Evolutionary conservation across 2,797 vertebrate genomes (phyloP), one percentile per base, ranked within the genome.

Genomic region (Dromococcyx pavoninus): DNA sequence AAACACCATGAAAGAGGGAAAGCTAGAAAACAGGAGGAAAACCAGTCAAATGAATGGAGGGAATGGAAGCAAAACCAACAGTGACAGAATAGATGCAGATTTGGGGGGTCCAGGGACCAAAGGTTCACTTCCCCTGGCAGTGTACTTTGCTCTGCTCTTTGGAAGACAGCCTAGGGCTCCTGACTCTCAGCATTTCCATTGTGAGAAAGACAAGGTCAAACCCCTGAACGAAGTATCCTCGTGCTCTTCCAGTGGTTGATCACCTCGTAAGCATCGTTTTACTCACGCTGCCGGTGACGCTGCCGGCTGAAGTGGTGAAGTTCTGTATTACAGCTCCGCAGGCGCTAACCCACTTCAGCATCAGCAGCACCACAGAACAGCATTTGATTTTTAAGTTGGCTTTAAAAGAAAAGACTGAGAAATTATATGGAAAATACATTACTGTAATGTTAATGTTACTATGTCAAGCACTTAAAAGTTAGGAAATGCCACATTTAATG

Each of bases 381-480:
- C 39, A n/a, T 73, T 86, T 3, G 3, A 21, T 79, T 76, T 71
- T 58, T 9, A 22, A 83, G 64, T 23, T 80, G 67, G 12, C 73
- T 91, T 93, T 33, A 35, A 81, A 76, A 91, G 86, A 94, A 93
- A 73, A 46, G 10, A 32, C 67, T 33, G 50, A 86, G 67, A 91
- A 93, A 86, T 93, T 65, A 39, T 39, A 46, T 30, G 54, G 60
- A 44, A 95, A 88, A 53, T 37, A 44, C 70, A 54, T 90, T 93
- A 54, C 48, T 28, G 23, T 54, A 57, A 90, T 62, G 61, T 78
- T 72, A 74, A 72, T 72, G 76, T 88, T 89, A 41, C 43, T 30
- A 70, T 89, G 82, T 92, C 91, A 88, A 94, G 76, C 73, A 75
- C 66, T 93, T 92, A 62, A 35, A 84, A 94, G 85, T 94, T 92